Conservation (phyloP, 2,888 invertebrate species). For the Pristionchus exspectatus region DNA sequence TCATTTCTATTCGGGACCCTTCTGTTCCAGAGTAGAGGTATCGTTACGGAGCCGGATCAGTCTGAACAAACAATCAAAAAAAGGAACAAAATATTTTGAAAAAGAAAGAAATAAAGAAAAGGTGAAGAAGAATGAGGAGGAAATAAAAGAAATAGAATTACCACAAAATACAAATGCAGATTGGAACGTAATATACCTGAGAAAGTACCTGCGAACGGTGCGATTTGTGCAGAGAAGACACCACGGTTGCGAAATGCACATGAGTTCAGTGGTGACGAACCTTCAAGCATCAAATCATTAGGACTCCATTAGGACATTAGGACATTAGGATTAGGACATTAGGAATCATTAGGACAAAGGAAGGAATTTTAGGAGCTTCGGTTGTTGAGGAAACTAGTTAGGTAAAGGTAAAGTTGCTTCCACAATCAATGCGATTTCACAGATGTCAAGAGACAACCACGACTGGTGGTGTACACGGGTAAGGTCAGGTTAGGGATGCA, state of each 20-base stretch:
- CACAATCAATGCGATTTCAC: too few species aligned
- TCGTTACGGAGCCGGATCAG: background rate
- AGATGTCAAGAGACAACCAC: background rate
- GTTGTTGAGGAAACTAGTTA: too few species aligned
- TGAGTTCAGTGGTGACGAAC: constrained; percentile 22
- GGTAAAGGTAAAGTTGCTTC: too few species aligned
- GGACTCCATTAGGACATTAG: background rate
- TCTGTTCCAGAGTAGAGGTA: background rate
- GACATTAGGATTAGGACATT: too few species aligned
- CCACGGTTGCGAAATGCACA: constrained; percentile 45
- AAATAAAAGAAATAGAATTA: too few species aligned
- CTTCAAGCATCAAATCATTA: background rate
- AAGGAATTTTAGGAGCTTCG: too few species aligned
- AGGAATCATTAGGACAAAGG: too few species aligned
- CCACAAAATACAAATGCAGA: background rate
- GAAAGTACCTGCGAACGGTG: constrained; percentile 26
- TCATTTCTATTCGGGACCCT: background rate
- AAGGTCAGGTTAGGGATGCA: background rate
- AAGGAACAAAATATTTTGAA: too few species aligned
- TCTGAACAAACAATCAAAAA: background rate
- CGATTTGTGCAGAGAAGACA: constrained; percentile 13
- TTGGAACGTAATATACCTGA: background rate
- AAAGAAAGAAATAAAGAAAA: too few species aligned
- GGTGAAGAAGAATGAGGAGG: too few species aligned
- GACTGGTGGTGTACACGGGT: background rate